Evolutionary conservation across 2,888 invertebrate species (phyloP), one percentile per base, ranked within the genome.

Genomic region (Epinotia nisella): DNA sequence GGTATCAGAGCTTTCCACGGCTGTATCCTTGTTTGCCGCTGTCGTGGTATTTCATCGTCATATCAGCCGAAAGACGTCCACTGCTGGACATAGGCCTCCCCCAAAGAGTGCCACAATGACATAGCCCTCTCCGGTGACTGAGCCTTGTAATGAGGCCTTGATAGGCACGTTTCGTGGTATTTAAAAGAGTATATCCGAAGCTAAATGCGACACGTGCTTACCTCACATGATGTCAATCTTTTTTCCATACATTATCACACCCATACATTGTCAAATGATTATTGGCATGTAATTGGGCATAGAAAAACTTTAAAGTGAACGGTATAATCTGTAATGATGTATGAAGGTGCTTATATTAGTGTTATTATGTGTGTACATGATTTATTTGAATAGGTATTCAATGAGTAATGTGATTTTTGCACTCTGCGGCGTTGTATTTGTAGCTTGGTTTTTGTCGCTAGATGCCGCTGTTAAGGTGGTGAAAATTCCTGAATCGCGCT

Each of bases 201-300:
- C 19, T 55, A 55, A 51, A 17, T 1, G n/a, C 65, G 10, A 55
- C 53, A 39, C 59, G 39, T 11, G 17, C 55, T 56, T 56, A 41
- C 35, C 53, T 1, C 35, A 21, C 53, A 41, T 66, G 66, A 66
- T 56, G 56, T 66, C 66, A 66, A 55, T 11, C 56, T 55, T 66
- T 66, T 66, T 56, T 56, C 41, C 66, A 66, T 55, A 65, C 55
- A 41, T 55, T 65, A 53, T 65, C 65, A 53, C 39, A 55, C 53
- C 9, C 1, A n/a, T 24, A 1, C 13, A 55, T 55, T 61, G 49
- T 53, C 64, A 53, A 49, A 65, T 65, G 39, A 53, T 41, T 56
- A 56, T 62, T 24, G 62, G 15, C 55, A 19, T 19, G 55, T 66
- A 56, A 56, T 66, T 41, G 66, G 10, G 39, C 19, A n/a, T 41